These are phyloP conservation scores for Chrysina gloriosa DNA, from an alignment of 2,888 invertebrate species.

Conservation along the genomic window DNA sequence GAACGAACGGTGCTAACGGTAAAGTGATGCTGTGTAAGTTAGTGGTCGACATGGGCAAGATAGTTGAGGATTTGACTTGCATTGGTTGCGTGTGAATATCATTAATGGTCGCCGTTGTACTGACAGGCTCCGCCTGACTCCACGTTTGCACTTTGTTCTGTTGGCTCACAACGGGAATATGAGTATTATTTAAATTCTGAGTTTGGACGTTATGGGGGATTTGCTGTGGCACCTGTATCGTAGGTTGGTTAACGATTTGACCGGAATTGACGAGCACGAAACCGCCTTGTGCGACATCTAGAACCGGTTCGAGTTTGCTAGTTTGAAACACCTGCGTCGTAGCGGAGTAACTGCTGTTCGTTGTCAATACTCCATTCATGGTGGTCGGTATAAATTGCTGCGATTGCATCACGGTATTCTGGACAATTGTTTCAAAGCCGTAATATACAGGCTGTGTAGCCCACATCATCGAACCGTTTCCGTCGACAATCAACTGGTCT, in stretches of 20 bases:
- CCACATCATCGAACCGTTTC: slow-evolving; percentile 63
- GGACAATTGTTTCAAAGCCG: slow-evolving; percentile 86
- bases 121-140: slow-evolving; percentile 20
- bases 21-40: slow-evolving; percentile 71
- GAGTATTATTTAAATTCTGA: slow-evolving; percentile 34
- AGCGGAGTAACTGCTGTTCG: slow-evolving; percentile 85
- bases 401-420: slow-evolving; percentile 90
- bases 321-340: slow-evolving; percentile 89
- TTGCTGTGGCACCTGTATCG: slow-evolving; percentile 47
- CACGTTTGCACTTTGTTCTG: slow-evolving; percentile 37
- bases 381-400: slow-evolving; percentile 86
- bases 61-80: slow-evolving; percentile 53
- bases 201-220: slow-evolving; percentile 34
- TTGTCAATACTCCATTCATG: slow-evolving; percentile 82
- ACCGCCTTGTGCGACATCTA: slow-evolving; percentile 77
- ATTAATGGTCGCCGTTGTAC: slow-evolving; percentile 7
- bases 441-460: slow-evolving; percentile 77
- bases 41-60: slow-evolving; percentile 57
- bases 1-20: slow-evolving; percentile 68
- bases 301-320: slow-evolving; percentile 84
- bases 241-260: slow-evolving; percentile 65
- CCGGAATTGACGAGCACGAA: slow-evolving; percentile 78
- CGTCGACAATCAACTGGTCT: slow-evolving; percentile 61
- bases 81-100: slow-evolving; percentile 54
- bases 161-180: slow-evolving; percentile 38